Conservation (phyloP, 2,113 vertebrate genomes). For the Thermophis baileyi region DNA sequence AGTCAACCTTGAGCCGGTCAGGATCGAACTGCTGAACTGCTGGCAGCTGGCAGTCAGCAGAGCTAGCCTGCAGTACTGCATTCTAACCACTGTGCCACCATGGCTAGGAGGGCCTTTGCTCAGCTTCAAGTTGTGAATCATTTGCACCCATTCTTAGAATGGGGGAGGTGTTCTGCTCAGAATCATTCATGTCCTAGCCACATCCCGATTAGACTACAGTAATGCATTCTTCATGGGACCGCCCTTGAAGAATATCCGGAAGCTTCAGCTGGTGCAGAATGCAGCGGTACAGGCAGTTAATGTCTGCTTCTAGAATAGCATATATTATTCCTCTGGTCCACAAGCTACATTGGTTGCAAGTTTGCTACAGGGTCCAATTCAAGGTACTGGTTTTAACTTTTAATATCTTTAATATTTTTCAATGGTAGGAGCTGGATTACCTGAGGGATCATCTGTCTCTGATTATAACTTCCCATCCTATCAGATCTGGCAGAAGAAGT, state of each 20-base stretch:
- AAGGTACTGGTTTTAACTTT: not conserved
- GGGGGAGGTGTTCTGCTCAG: not conserved
- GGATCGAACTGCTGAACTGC: too few species aligned
- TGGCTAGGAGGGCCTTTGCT: too few species aligned
- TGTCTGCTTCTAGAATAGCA: not conserved
- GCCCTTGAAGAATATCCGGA: too few species aligned
- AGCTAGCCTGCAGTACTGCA: too few species aligned
- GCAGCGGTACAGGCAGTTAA: not conserved
- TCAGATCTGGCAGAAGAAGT: not conserved
- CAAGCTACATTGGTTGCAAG: not conserved
- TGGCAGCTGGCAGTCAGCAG: too few species aligned
- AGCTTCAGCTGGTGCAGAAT: not conserved
- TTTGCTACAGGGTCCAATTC: not conserved
- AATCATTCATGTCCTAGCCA: not conserved
- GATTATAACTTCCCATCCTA: not conserved
- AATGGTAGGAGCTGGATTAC: not conserved
- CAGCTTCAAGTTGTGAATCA: too few species aligned
- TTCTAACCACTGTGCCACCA: too few species aligned
- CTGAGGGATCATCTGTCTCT: not conserved
- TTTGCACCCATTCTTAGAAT: not conserved
- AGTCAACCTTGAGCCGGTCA: too few species aligned
- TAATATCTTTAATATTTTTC: not conserved
- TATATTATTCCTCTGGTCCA: not conserved
- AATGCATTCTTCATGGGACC: not conserved
- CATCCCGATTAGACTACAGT: not conserved